These are phyloP conservation scores for Mus caroli DNA, from an alignment of 2,797 vertebrate genomes.

Conservation along the genomic window DNA sequence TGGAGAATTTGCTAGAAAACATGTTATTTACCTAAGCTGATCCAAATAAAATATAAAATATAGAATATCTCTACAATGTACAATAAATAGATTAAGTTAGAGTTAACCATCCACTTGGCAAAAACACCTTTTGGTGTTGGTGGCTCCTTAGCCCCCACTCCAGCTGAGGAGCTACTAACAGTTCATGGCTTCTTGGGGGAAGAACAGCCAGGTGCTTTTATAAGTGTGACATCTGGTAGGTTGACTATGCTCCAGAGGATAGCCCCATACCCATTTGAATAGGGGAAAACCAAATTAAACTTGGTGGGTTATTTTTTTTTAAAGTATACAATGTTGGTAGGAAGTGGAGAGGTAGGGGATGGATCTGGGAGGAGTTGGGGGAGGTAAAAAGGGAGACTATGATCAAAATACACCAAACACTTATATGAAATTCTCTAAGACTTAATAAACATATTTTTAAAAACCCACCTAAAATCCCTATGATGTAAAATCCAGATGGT, in stretches of 20 bases:
- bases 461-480: neutral
- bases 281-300: neutral
- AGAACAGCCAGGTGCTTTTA: neutral
- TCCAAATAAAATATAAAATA: conserved; percentile 18
- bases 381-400: too few species aligned
- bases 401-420: neutral
- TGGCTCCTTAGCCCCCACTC: too few species aligned
- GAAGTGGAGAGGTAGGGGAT: neutral
- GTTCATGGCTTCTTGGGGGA: too few species aligned
- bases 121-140: neutral
- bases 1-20: conserved; percentile 26
- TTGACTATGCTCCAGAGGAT: neutral
- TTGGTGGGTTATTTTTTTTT: neutral
- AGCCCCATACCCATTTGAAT: neutral
- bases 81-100: conserved; percentile 7
- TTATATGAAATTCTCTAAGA: neutral
- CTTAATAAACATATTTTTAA: neutral
- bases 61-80: conserved; percentile 24
- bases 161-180: neutral
- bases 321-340: neutral
- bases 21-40: conserved; percentile 22
- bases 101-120: conserved; percentile 23
- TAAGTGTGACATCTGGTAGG: neutral
- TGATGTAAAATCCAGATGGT: neutral
- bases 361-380: too few species aligned